These are phyloP conservation scores for Sphecodes monilicornis DNA, from an alignment of 2,888 invertebrate genomes.

Conservation along the genomic window DNA sequence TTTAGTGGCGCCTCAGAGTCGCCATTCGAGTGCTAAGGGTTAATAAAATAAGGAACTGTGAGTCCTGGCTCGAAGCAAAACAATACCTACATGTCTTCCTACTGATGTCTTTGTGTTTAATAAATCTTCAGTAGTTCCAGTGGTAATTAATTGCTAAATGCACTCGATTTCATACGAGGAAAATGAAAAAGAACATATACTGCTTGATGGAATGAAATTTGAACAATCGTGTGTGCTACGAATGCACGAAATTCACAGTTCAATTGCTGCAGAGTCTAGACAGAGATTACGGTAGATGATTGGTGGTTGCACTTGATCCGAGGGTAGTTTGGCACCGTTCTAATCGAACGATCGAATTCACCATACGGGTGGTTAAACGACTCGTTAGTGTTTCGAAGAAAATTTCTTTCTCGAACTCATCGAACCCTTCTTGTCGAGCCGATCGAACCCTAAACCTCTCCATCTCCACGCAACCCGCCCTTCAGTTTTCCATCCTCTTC, in stretches of 20 bases:
- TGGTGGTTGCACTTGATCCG: background rate
- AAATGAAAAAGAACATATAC: too few species aligned
- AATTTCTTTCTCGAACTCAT: constrained; percentile 2
- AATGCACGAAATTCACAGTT: background rate
- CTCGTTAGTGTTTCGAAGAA: background rate
- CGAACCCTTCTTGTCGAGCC: constrained; percentile 25
- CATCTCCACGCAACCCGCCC: constrained; percentile 22
- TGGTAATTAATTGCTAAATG: too few species aligned
- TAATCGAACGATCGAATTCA: background rate
- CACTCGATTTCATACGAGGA: too few species aligned
- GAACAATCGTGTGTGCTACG: background rate
- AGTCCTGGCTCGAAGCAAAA: too few species aligned
- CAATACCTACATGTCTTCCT: too few species aligned
- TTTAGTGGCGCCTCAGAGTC: too few species aligned
- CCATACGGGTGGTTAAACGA: background rate
- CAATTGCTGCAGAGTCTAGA: background rate
- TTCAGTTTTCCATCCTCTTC: constrained; percentile 50
- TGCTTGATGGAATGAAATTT: too few species aligned
- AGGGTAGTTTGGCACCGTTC: background rate
- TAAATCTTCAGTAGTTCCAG: too few species aligned
- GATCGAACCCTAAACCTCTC: constrained; percentile 29
- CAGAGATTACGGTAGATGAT: background rate
- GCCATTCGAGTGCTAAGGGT: too few species aligned
- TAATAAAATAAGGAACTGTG: too few species aligned
- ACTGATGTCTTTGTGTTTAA: too few species aligned